Base-by-base conservation (phyloP, 2,113 vertebrate species). In the Aphelocoma coerulescens region DNA sequence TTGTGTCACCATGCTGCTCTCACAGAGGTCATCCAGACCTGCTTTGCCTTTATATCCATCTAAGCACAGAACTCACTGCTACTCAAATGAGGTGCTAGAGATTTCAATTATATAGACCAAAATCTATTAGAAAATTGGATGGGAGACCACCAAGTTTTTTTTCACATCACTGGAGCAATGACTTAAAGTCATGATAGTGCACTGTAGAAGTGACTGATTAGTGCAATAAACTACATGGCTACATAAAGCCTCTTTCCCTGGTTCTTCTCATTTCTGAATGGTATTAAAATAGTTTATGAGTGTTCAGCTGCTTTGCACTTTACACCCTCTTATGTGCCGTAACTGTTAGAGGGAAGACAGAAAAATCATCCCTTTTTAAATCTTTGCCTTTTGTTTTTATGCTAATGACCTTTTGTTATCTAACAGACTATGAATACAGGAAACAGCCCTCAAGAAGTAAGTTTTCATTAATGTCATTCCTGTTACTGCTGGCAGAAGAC, bases 281-380 rank as follows among this genome's bases (percentile, higher is more conserved):
- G 27, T 71, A 90, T 90, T 95, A 91, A 96, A 93, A 95, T 71
- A 94, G 78, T 94, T 96, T 91, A 94, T 27, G 91, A 74, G 68
- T 23, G 71, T 80, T 96, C 89, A 91, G 94, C 75, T 93, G 71
- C 89, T 91, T 66, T 77, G 63, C 74, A 94, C 46, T 88, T 96
- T 89, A 89, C 58, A 71, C 74, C 43, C 61, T 89, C 80, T 67
- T 17, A 77, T 26, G 16, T 85, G 55, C 61, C 46, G 63, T 91
- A 93, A 94, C 43, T 8, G 3, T 69, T 91, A 26, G 1, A 3
- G 18, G 19, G 35, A 85, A 93, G 66, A 91, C 30, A 51, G 54
- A 92, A 94, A 94, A 95, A 46, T 23, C 11, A 86, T 58, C 26
- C 51, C 69, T 69, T 88, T 68, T 87, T 88, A 10, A 88, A 90